Conservation (phyloP, 2,888 invertebrate genomes). For the Drosophila phalerata region DNA sequence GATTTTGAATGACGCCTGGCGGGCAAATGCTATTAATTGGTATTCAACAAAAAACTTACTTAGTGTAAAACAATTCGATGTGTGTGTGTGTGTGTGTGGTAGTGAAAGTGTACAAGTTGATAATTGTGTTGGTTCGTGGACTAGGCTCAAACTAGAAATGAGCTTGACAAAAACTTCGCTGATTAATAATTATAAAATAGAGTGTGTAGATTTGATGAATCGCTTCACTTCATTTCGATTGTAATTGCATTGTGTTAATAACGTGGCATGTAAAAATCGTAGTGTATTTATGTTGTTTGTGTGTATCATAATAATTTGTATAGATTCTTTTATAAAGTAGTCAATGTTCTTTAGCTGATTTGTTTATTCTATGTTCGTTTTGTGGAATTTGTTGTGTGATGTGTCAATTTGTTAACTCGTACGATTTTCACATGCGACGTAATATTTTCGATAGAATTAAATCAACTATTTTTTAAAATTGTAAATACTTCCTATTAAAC, state of each 20-base stretch:
- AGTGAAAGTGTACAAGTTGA: conserved; percentile 3
- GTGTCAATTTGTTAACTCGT: conserved; percentile 29
- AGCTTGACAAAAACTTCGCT: conserved; percentile 16
- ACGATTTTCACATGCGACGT: conserved; percentile 66
- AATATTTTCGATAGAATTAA: conserved; percentile 16
- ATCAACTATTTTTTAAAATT: conserved; percentile 15
- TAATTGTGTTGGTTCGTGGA: conserved; percentile 18
- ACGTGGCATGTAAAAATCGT: conserved; percentile 51
- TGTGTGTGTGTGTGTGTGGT: conserved; percentile 7
- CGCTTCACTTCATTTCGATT: conserved; percentile 12
- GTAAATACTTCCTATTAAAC: conserved; percentile 12
- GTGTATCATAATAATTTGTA: background rate
- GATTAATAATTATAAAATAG: conserved; percentile 1
- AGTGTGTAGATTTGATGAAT: conserved; percentile 23
- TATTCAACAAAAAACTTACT: conserved; percentile 26
- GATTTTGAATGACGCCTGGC: conserved; percentile 12
- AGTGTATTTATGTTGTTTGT: conserved; percentile 23
- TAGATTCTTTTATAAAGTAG: background rate
- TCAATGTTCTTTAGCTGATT: conserved; percentile 32
- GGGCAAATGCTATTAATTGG: conserved; percentile 22
- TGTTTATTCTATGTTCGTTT: conserved; percentile 38
- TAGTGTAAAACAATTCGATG: conserved; percentile 12
- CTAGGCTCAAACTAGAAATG: conserved; percentile 50
- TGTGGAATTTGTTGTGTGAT: background rate
- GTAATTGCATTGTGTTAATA: conserved; percentile 5